Percentiles rank a stretch among this genome's conserved stretches.
Evolutionary conservation across 2,888 invertebrate species (phyloP).

Genomic region (Ormia ochracea): DNA sequence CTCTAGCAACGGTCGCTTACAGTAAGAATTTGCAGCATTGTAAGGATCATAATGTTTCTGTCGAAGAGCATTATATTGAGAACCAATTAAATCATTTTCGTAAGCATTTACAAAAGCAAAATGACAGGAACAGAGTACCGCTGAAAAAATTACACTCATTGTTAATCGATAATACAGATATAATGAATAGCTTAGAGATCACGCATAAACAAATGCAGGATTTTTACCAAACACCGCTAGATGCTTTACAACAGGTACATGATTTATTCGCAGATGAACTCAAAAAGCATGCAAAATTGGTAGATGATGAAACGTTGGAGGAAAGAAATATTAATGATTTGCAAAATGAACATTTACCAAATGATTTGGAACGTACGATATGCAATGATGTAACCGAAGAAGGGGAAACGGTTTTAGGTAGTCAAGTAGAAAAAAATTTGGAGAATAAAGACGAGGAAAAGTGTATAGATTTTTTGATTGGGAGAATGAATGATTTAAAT

Average conservation of each 20-base stretch:
- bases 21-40: conserved; percentile 68
- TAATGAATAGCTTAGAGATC: conserved; percentile 70
- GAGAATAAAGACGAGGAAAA: conserved; percentile 49
- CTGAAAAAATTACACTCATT: conserved; percentile 63
- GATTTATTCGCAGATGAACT: conserved; percentile 59
- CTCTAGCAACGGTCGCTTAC: conserved; percentile 70
- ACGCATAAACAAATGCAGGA: conserved; percentile 70
- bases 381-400: neutral
- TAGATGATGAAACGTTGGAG: neutral
- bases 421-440: neutral
- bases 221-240: conserved; percentile 72
- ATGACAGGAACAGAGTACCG: conserved; percentile 61
- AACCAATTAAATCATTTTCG: conserved; percentile 74
- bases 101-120: conserved; percentile 70
- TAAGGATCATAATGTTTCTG: conserved; percentile 72
- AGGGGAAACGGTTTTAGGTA: neutral
- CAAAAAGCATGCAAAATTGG: conserved; percentile 26
- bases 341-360: neutral
- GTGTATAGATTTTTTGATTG: conserved; percentile 46
- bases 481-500: conserved; percentile 29
- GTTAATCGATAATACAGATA: conserved; percentile 67
- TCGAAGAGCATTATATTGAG: conserved; percentile 74
- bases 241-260: conserved; percentile 67
- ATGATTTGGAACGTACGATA: neutral
- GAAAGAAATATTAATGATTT: neutral